These are phyloP conservation scores for Hoplostethus mediterraneus DNA, from an alignment of 2,797 vertebrate species.

Conservation along the genomic window DNA sequence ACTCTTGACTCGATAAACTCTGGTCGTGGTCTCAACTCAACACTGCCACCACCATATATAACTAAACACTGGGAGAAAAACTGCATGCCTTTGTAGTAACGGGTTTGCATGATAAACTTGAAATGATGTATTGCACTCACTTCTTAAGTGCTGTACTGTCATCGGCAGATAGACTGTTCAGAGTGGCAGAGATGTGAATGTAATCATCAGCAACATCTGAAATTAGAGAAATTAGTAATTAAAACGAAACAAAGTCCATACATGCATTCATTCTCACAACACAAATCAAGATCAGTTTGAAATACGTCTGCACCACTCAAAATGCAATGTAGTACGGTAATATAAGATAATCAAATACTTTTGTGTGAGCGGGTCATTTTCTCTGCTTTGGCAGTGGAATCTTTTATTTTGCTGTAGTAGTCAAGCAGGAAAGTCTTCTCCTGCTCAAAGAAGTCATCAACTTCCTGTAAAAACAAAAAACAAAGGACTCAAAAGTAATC, in stretches of 20 bases:
- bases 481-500: slow-evolving; percentile 1
- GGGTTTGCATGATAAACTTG: not conserved
- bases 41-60: not conserved
- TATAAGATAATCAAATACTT: slow-evolving; percentile 81
- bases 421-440: slow-evolving; percentile 97
- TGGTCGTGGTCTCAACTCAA: no score
- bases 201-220: slow-evolving; percentile 97
- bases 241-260: slow-evolving; percentile 42
- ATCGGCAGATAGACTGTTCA: slow-evolving; percentile 89
- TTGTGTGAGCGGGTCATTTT: slow-evolving; percentile 97
- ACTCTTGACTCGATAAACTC: no score
- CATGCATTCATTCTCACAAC: not conserved
- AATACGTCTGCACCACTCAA: not conserved
- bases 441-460: slow-evolving; percentile 98
- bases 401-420: slow-evolving; percentile 96
- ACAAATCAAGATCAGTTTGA: not conserved
- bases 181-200: slow-evolving; percentile 91
- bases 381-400: slow-evolving; percentile 95
- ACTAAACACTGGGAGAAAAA: not conserved
- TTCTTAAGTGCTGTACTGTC: slow-evolving; percentile 92
- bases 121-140: slow-evolving; percentile 77
- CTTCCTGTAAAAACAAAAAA: slow-evolving; percentile 85
- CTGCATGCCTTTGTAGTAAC: not conserved
- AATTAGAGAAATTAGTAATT: slow-evolving; percentile 60
- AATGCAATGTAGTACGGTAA: not conserved